Base-by-base conservation (phyloP, 2,113 vertebrate genomes). In the Acinonyx jubatus region DNA sequence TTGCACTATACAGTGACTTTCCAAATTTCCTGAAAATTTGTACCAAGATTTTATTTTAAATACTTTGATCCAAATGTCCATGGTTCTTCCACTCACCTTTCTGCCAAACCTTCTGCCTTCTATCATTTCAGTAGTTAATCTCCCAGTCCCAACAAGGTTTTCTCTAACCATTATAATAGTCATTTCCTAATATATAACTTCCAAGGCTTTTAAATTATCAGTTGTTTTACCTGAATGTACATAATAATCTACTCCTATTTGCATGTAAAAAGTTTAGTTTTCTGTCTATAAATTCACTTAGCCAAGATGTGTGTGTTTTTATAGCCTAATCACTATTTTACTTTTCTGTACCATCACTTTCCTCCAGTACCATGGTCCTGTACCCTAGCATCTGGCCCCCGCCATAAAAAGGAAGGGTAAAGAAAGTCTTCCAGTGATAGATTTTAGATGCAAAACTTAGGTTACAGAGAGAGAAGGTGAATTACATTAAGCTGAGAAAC, bases 1-100 rank as follows among this genome's bases (percentile, higher is more conserved):
- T 97, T 76, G 91, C 36, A 45, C n/a, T 81, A 14, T 16, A 76
- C 25, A 41, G 23, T 68, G 61, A 74, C 55, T 92, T 97, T 93
- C 45, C n/a, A 95, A 93, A 81, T 66, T 52, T n/a, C 14, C 38
- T 82, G 33, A 33, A 89, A n/a, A 89, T 96, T 33, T 69, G 36
- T 23, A 94, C 82, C 25, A 76, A 66, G 25, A 84, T 95, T 93
- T 4, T 66, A 14, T 21, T 87, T 93, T 74, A 91, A 89, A 83
- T 71, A 21, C 87, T 7, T 94, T 73, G 79, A 81, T 57, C 11
- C 36, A 11, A 68, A 4, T 89, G 16, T n/a, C 18, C 12, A 8
- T 78, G n/a, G 0, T 78, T 92, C 69, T 96, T 90, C n/a, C 18
- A 3, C 7, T 83, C 19, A 66, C 83, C 55, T 61, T 68, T 10